Base-by-base conservation (phyloP, 1,140 invertebrate species). In the Papilio polytes region DNA sequence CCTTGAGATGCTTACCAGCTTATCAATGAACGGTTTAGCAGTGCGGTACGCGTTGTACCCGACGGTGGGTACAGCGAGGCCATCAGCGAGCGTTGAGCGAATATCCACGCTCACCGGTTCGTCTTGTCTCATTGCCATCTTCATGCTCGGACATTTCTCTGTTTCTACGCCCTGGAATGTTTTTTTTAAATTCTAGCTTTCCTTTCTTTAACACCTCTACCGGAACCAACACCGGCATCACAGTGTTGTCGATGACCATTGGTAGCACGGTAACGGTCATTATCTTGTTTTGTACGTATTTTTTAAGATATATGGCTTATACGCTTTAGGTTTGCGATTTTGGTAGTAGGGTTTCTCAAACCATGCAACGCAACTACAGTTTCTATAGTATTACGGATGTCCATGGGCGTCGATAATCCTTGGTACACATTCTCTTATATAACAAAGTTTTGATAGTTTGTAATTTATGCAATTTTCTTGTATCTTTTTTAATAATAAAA, bases 11-110 rank as follows among this genome's bases (percentile, higher is more conserved):
- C 85, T 95, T 89, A 98, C 97, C 96, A 98, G 96, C 96, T 97
- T 98, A 92, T 99, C 98, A 70, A 99, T 96, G 0, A 98, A 94
- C 1, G 96, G 94, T 85, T 96, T 95, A 0, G 97, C 97, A 2
- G 98, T 99, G 26, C 95, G 96, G 91, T 97, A 98, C 0, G 98
- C 98, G 94, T 99, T 99, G 70, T 97, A 97, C 0, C 98, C 98
- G 15, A 99, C 98, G 80, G 96, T 97, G 0, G 98, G 98, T 0
- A 99, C 98, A 0, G 98, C 98, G 22, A 99, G 95, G 89, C 98
- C 98, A 95, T 99, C 98, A 1, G 98, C 98, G 73, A 99, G 88
- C 0, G 98, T 98, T 3, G 98, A 97, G 59, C 96, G 95, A 51
- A 97, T 97, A 20, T 96, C 91, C 2, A 97, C 97, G 78, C 95